These are phyloP conservation scores for Zosterops hypoxanthus DNA, from an alignment of 2,113 vertebrate species.

Conservation along the genomic window DNA sequence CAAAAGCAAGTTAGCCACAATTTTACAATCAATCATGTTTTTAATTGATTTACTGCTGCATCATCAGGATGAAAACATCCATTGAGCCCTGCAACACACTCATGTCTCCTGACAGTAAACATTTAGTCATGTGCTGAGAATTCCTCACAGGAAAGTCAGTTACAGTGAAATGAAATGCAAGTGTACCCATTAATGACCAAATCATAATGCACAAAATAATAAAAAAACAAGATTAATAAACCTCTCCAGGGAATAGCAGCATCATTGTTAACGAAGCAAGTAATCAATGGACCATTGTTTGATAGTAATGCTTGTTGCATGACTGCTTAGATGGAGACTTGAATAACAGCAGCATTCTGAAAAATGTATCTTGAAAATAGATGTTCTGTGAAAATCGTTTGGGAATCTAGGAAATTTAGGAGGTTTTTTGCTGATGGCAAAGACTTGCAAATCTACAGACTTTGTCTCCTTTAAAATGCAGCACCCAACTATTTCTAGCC, in stretches of 20 bases:
- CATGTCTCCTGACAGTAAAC: background rate
- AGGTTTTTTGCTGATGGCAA: background rate
- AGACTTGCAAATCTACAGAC: background rate
- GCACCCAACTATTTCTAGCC: background rate
- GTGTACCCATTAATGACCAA: constrained; percentile 14
- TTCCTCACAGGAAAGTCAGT: constrained; percentile 8
- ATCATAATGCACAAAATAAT: constrained; percentile 35
- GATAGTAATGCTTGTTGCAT: background rate
- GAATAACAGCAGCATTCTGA: background rate
- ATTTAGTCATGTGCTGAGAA: background rate
- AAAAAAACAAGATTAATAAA: constrained; percentile 28
- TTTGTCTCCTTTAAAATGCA: background rate
- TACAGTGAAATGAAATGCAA: constrained; percentile 15
- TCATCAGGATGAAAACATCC: constrained; percentile 7
- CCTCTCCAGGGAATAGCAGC: background rate
- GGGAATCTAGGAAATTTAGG: background rate
- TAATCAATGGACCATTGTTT: constrained; percentile 48
- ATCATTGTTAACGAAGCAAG: constrained; percentile 31
- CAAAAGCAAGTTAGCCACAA: background rate
- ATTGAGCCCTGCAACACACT: background rate
- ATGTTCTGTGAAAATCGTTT: background rate
- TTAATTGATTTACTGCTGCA: constrained; percentile 43
- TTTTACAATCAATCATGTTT: constrained; percentile 31
- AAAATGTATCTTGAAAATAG: background rate
- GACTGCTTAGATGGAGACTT: constrained; percentile 15